Evolutionary conservation across 2,888 invertebrate genomes (phyloP).

Genomic region (Tinea pellionella): DNA sequence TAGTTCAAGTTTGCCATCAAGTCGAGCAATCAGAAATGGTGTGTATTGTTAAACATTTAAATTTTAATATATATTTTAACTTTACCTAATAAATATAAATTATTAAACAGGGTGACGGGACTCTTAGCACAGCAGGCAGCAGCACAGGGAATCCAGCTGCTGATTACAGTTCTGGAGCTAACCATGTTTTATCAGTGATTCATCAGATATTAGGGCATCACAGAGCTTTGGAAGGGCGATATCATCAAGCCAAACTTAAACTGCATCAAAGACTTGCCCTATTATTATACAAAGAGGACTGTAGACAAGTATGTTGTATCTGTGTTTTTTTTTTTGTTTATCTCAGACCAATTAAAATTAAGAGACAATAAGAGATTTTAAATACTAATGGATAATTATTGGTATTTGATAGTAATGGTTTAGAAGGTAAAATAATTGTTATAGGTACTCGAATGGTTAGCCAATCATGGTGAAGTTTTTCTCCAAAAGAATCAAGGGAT

Average conservation of each 20-base stretch:
- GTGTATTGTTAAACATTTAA: constrained; percentile 20
- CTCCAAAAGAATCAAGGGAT: constrained; percentile 97
- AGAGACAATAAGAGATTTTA: no score
- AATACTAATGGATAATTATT: no score
- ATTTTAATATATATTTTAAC: no score
- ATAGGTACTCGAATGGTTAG: constrained; percentile 95
- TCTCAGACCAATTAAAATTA: no score
- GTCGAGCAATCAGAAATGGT: constrained; percentile 77
- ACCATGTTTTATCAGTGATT: constrained; percentile 95
- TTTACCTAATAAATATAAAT: neutral
- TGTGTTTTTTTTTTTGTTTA: neutral
- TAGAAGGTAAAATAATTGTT: constrained; percentile 26
- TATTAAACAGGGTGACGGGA: constrained; percentile 41
- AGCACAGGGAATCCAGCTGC: constrained; percentile 88
- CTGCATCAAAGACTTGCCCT: constrained; percentile 94
- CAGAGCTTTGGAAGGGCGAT: constrained; percentile 90
- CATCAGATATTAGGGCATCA: constrained; percentile 97
- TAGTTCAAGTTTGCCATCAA: constrained; percentile 96
- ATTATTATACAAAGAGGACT: constrained; percentile 95
- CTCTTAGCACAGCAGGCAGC: constrained; percentile 69
- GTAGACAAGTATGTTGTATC: constrained; percentile 79
- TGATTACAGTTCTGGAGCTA: constrained; percentile 96
- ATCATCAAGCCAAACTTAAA: constrained; percentile 95
- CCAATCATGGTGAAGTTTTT: constrained; percentile 97
- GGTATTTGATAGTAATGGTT: no score